Percentiles rank a stretch among this genome's conserved stretches.
phyloP scores from a whole-genome alignment of 2,113 vertebrate species.

The Oreotrochilus melanogaster region DNA sequence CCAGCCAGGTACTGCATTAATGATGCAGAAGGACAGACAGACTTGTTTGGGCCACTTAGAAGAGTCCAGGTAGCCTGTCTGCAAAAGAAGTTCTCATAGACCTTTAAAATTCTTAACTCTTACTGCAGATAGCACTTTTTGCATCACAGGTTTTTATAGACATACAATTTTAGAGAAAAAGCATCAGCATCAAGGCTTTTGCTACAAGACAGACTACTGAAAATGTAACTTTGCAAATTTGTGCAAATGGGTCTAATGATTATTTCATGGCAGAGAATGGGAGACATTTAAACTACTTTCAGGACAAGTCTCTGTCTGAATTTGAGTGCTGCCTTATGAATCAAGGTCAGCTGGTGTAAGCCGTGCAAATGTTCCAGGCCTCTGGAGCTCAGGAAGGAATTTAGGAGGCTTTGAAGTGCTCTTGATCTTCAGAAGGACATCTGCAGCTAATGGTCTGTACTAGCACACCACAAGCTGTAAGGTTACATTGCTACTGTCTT shows the following conservation, averaged over 20 bases:
- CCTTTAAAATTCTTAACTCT: neutral
- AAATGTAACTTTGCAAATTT: neutral
- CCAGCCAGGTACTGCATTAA: neutral
- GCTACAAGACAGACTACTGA: neutral
- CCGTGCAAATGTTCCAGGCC: constrained; percentile 44
- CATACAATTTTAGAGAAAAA: neutral
- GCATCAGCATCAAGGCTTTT: neutral
- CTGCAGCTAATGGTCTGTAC: constrained; percentile 52
- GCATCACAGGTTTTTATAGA: neutral
- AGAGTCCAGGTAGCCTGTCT: neutral
- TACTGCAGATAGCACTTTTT: neutral
- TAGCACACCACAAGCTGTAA: neutral
- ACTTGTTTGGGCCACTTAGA: rapidly evolving
- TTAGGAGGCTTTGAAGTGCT: constrained; percentile 57
- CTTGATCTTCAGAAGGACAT: constrained; percentile 64
- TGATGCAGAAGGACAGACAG: neutral
- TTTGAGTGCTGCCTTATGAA: constrained; percentile 12
- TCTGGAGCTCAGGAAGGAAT: constrained; percentile 55
- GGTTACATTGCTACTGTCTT: neutral
- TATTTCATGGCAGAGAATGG: neutral
- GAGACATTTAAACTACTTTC: neutral
- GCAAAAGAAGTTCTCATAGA: neutral
- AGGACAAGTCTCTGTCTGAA: neutral
- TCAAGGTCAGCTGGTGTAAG: constrained; percentile 19
- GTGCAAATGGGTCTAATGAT: neutral